Evolutionary conservation across 2,113 vertebrate genomes (phyloP).

Genomic region (Carlito syrichta): DNA sequence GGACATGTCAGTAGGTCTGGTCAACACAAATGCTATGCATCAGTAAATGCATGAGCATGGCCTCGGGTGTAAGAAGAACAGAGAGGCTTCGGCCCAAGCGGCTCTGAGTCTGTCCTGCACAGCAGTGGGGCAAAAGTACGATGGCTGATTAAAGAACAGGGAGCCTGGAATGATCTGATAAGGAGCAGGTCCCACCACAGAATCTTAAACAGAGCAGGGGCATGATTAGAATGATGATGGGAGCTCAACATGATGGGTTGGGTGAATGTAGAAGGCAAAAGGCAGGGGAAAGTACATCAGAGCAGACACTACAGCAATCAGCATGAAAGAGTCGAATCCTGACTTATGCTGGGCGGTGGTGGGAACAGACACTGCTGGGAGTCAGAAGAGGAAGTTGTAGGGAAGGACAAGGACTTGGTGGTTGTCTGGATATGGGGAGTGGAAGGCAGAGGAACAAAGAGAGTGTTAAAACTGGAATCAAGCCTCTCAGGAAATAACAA

Average conservation of each 20-base stretch:
- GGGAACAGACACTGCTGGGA: neutral
- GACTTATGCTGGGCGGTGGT: rapidly evolving
- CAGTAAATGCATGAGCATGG: neutral
- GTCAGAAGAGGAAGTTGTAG: neutral
- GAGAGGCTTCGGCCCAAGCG: neutral
- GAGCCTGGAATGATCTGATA: neutral
- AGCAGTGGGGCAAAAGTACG: rapidly evolving
- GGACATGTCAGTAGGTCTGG: neutral
- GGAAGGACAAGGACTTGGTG: neutral
- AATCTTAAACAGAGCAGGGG: neutral
- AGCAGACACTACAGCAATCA: neutral
- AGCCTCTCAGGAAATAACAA: neutral
- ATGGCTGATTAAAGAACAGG: neutral
- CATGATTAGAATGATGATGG: neutral
- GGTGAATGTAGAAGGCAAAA: neutral
- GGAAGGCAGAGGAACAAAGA: neutral
- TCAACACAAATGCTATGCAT: rapidly evolving
- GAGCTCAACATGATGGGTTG: rapidly evolving
- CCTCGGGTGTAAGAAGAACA: neutral
- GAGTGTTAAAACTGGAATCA: neutral
- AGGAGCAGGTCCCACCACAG: neutral
- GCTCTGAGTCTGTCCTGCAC: neutral
- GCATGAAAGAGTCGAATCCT: rapidly evolving
- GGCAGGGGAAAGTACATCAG: neutral
- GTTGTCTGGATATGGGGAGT: neutral